These are phyloP conservation scores for Lepidochrysops patricia DNA, from an alignment of 2,888 invertebrate species.

Conservation along the genomic window DNA sequence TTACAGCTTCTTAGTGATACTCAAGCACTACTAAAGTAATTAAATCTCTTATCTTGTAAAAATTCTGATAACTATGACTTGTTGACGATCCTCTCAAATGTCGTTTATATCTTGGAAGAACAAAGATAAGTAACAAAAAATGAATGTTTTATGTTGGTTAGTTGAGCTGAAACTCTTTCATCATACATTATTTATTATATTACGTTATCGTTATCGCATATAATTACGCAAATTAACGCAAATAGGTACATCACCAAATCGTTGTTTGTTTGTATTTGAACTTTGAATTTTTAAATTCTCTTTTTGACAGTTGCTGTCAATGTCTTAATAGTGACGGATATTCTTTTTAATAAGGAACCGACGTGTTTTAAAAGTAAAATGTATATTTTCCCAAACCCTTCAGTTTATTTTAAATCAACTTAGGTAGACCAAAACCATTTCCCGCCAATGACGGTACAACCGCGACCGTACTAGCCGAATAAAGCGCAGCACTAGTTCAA, in stretches of 20 bases:
- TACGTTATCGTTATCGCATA: slow-evolving; percentile 18
- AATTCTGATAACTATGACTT: slow-evolving; percentile 25
- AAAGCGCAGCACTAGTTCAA: no score
- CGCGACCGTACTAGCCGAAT: no score
- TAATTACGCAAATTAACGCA: slow-evolving; percentile 2
- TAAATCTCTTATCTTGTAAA: slow-evolving; percentile 33
- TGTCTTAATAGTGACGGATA: not conserved
- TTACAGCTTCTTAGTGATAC: not conserved
- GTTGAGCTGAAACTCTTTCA: slow-evolving; percentile 17
- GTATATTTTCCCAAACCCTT: no score
- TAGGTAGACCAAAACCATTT: no score
- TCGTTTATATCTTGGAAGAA: slow-evolving; percentile 6
- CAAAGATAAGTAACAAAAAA: slow-evolving; percentile 15
- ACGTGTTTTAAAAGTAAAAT: no score
- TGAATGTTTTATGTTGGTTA: slow-evolving; percentile 12
- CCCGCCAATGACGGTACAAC: no score
- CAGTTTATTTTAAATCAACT: no score
- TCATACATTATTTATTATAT: slow-evolving; percentile 20
- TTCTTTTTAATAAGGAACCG: no score
- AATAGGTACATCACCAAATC: not conserved
- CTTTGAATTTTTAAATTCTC: not conserved
- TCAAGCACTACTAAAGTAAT: not conserved
- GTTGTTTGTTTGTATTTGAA: not conserved
- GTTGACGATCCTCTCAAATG: slow-evolving; percentile 17
- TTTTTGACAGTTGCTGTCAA: not conserved